phyloP scores from a whole-genome alignment of 2,113 vertebrate genomes.

The Oryctolagus cuniculus region DNA sequence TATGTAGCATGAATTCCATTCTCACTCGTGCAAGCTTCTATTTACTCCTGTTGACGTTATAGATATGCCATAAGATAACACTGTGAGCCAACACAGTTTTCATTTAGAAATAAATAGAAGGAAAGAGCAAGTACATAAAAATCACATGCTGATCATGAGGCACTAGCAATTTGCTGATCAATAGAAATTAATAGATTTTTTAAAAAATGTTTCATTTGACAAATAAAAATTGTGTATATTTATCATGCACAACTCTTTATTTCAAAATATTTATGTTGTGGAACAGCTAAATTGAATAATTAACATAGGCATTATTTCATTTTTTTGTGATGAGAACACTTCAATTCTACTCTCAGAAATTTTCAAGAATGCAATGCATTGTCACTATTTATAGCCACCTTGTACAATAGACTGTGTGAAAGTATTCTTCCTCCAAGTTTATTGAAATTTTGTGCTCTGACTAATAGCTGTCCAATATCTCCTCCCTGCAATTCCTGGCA shows the following conservation, averaged over 20 bases:
- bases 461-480: background rate
- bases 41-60: background rate
- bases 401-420: background rate
- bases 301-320: background rate
- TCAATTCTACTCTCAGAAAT: background rate
- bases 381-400: background rate
- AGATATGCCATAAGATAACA: background rate
- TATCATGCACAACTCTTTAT: background rate
- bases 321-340: background rate
- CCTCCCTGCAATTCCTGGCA: background rate
- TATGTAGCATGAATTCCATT: background rate
- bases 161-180: background rate
- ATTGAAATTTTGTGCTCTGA: background rate
- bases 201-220: background rate
- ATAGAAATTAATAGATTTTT: background rate
- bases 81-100: background rate
- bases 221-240: background rate
- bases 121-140: background rate
- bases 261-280: background rate
- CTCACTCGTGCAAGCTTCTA: background rate
- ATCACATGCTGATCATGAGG: background rate
- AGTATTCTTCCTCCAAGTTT: background rate
- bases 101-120: conserved; percentile 15
- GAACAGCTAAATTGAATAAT: background rate
- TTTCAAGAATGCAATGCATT: background rate